Base-by-base conservation (phyloP, 1,140 invertebrate genomes). In the Lepidurus arcticus region DNA sequence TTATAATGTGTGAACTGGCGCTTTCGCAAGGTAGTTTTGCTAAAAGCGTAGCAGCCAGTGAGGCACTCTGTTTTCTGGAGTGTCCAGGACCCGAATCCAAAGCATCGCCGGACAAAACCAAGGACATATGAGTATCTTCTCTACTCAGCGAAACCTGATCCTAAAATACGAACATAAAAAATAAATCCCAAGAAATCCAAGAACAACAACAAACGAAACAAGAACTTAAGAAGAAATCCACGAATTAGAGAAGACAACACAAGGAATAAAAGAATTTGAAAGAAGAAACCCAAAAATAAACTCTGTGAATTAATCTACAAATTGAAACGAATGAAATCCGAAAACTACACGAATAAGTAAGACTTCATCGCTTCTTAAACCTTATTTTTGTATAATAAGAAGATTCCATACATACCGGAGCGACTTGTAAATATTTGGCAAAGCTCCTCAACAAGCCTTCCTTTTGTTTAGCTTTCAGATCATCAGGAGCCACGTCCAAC, bases 81-180 rank as follows among this genome's bases (percentile, higher is more conserved):
- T 65, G 53, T 65, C 53, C 53, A 65, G 53, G 53, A 21, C 53
- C 53, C 16, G 53, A 13, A 16, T 65, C 13, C 13, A 21, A 65
- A 7, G 53, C 53, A 65, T 65, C 53, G 53, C 53, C 53, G 53
- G 53, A 65, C 53, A 65, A 65, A 65, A 65, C 53, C 53, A 65
- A 16, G 53, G 53, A 5, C 53, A 65, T 65, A 65, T 65, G 53
- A 65, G 53, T 65, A 65, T 65, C 53, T 65, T 65, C 53, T 13
- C 53, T 65, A 21, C 13, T 65, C 53, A 65, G 53, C 53, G 53
- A 65, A 65, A 65, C 53, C 21, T 65, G 53, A 65, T 65, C 53
- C 53, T 65, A 16, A 16, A 7, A 65, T n/a, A 65, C 10, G 45
- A 65, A 65, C 21, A 65, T 7, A 21, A 65, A 65, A 65, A 7